A percentile compares a stretch with the other conserved stretches of the same genome.
Conservation (phyloP, 2,888 invertebrate genomes). For the Aphodius sticticus region DNA sequence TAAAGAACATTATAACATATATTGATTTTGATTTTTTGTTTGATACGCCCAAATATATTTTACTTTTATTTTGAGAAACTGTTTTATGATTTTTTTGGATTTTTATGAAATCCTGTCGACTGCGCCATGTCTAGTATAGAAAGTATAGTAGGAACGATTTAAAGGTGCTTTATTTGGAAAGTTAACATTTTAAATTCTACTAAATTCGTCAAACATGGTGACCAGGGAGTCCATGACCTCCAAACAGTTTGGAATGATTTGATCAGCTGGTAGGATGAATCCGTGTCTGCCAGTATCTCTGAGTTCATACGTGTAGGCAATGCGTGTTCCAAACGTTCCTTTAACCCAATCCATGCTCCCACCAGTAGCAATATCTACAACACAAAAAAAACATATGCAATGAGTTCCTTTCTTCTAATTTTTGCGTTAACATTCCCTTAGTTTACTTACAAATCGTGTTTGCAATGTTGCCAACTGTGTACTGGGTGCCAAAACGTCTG, state of each 20-base stretch:
- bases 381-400: background rate
- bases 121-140: too few species aligned
- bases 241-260: conserved; percentile 68
- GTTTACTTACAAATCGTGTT: conserved; percentile 61
- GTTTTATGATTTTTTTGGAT: background rate
- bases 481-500: conserved; percentile 58
- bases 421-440: background rate
- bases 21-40: background rate
- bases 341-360: conserved; percentile 80
- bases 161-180: background rate
- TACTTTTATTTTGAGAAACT: background rate
- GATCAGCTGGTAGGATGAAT: conserved; percentile 70
- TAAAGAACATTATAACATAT: background rate
- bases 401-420: background rate
- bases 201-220: conserved; percentile 62
- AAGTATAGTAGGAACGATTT: too few species aligned
- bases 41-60: background rate
- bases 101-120: too few species aligned
- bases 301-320: conserved; percentile 74
- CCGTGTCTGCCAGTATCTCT: conserved; percentile 75
- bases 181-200: conserved; percentile 6
- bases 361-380: conserved; percentile 71
- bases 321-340: conserved; percentile 68
- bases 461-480: conserved; percentile 60
- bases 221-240: conserved; percentile 67